A percentile compares a stretch with the other conserved stretches of the same genome.
These are phyloP conservation scores for Drosophila putrida DNA, from an alignment of 2,888 invertebrate species.

Conservation along the genomic window DNA sequence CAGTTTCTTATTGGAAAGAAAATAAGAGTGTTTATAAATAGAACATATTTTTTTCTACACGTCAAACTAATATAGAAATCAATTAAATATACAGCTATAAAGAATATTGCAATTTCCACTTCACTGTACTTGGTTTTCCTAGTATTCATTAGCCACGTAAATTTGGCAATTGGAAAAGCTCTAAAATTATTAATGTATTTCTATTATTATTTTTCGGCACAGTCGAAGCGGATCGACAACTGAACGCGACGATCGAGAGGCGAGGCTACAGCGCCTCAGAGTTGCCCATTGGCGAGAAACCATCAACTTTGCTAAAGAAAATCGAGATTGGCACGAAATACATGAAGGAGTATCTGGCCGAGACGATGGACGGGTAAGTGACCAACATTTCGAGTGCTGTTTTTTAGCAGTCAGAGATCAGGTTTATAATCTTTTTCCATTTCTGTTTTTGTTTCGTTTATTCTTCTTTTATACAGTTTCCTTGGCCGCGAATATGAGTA, in stretches of 20 bases:
- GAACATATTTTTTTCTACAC: too few relatives aligned
- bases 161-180: background rate
- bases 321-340: conserved; percentile 84
- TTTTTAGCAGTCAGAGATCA: conserved; percentile 18
- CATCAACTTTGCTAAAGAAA: conserved; percentile 84
- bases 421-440: conserved; percentile 38
- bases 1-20: background rate
- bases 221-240: conserved; percentile 85
- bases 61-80: too few relatives aligned
- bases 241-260: conserved; percentile 80
- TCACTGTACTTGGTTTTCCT: background rate
- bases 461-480: conserved; percentile 65
- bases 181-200: conserved; percentile 11
- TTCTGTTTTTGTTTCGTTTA: conserved; percentile 14
- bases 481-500: conserved; percentile 83
- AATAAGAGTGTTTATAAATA: too few relatives aligned
- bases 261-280: conserved; percentile 83
- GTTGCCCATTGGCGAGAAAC: conserved; percentile 82
- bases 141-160: background rate
- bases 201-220: conserved; percentile 13
- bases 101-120: background rate
- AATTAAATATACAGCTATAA: background rate
- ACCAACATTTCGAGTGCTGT: conserved; percentile 23
- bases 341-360: conserved; percentile 83
- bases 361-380: conserved; percentile 84